phyloP scores from a whole-genome alignment of 1,140 invertebrate genomes.

The Pristionchus pacificus region DNA sequence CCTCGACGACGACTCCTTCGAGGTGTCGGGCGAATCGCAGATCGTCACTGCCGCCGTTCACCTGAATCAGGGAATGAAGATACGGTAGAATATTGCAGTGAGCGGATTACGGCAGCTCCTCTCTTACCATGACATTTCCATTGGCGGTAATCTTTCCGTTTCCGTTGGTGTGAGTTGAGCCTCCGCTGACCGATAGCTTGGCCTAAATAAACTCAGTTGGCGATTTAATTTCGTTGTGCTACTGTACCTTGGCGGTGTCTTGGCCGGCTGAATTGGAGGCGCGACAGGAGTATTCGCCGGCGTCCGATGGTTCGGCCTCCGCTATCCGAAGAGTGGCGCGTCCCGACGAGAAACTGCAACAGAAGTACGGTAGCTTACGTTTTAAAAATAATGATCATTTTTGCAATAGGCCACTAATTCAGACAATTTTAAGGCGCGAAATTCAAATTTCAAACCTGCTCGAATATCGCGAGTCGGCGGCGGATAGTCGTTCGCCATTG shows the following conservation, averaged over 20 bases:
- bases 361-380: neutral
- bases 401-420: too few species aligned
- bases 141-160: slow-evolving; percentile 1
- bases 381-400: too few species aligned
- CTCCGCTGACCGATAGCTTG: neutral
- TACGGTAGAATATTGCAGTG: too few species aligned
- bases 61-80: neutral
- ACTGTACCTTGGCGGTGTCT: slow-evolving; percentile 60
- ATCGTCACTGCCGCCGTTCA: neutral
- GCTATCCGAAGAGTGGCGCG: slow-evolving; percentile 24
- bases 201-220: neutral
- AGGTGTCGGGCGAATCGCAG: slow-evolving; percentile 20
- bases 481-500: slow-evolving; percentile 34
- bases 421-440: too few species aligned
- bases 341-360: slow-evolving; percentile 19
- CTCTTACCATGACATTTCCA: slow-evolving; percentile 2
- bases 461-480: slow-evolving; percentile 19
- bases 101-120: too few species aligned
- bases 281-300: slow-evolving; percentile 78
- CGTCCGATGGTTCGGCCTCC: slow-evolving; percentile 70
- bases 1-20: slow-evolving; percentile 70
- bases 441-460: neutral
- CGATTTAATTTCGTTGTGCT: neutral
- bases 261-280: slow-evolving; percentile 83
- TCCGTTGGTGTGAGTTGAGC: neutral